phyloP scores from a whole-genome alignment of 2,113 vertebrate species.

The Notarius quadriscutis region DNA sequence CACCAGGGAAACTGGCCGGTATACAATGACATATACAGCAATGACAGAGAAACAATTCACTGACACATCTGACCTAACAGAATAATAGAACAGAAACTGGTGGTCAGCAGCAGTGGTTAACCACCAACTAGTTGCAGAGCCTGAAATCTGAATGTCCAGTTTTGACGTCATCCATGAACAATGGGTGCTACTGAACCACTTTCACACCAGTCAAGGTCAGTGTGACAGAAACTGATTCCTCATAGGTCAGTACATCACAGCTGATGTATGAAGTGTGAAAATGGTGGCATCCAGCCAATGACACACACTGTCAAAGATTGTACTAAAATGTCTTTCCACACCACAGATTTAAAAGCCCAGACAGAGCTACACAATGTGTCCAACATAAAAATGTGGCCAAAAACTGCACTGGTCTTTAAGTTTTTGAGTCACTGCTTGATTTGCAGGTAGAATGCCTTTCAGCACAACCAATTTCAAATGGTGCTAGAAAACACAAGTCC shows the following conservation, averaged over 20 bases:
- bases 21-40: background rate
- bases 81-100: background rate
- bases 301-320: background rate
- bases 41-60: background rate
- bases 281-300: background rate
- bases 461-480: constrained; percentile 61
- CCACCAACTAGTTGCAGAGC: background rate
- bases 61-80: background rate
- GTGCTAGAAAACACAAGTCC: constrained; percentile 57
- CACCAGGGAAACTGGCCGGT: background rate
- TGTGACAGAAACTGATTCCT: background rate
- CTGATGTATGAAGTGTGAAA: background rate
- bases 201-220: background rate
- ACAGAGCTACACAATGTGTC: background rate
- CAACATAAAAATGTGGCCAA: background rate
- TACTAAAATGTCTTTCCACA: background rate
- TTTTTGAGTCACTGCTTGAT: background rate
- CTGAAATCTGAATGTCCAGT: background rate
- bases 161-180: background rate
- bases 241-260: background rate
- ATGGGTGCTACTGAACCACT: background rate
- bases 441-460: constrained; percentile 35
- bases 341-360: background rate
- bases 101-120: background rate
- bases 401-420: background rate